These are phyloP conservation scores for Saccopteryx leptura DNA, from an alignment of 2,113 vertebrate species.

Conservation along the genomic window DNA sequence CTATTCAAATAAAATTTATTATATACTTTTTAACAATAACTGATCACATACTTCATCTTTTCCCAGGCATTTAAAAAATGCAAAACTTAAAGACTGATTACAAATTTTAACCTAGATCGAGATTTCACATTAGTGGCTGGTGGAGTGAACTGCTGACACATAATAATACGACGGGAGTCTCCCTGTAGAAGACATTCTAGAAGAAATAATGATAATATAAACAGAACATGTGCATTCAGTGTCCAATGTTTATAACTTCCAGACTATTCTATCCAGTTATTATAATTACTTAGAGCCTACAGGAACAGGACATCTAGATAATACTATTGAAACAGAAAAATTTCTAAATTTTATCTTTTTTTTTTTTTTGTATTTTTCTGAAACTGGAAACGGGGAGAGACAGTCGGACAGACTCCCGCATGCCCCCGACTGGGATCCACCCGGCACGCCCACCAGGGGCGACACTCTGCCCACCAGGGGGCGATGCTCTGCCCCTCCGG, in stretches of 20 bases:
- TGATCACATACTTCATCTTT: not conserved
- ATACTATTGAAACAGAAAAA: not conserved
- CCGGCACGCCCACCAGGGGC: too few species aligned
- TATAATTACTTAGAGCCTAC: not conserved
- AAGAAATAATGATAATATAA: not conserved
- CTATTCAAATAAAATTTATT: not conserved
- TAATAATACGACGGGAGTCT: not conserved
- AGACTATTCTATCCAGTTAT: not conserved
- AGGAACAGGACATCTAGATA: not conserved
- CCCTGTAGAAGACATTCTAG: not conserved
- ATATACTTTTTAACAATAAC: not conserved
- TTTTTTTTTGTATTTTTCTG: too few species aligned
- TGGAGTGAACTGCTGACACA: not conserved
- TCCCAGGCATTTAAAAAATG: not conserved
- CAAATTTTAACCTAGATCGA: not conserved
- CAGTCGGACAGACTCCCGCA: too few species aligned
- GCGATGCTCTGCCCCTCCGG: too few species aligned
- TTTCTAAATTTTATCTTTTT: conserved; percentile 43
- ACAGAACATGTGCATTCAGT: not conserved
- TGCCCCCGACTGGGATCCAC: too few species aligned
- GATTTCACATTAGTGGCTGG: not conserved
- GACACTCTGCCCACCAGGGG: too few species aligned
- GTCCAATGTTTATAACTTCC: not conserved
- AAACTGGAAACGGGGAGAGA: too few species aligned
- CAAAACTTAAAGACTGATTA: not conserved